Evolutionary conservation across 2,888 invertebrate genomes (phyloP).

Genomic region (Pterostichus niger): DNA sequence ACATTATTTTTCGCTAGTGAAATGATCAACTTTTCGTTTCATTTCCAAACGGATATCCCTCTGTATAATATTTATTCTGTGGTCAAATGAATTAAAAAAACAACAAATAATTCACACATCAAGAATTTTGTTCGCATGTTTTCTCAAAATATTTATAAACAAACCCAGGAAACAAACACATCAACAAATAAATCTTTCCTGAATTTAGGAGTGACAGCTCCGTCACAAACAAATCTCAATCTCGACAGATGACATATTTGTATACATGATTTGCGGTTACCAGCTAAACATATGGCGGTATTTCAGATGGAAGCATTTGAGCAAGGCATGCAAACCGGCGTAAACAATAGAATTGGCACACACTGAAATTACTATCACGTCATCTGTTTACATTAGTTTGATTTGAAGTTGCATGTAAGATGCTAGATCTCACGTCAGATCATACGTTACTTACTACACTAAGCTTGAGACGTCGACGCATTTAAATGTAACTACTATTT

Average conservation of each 20-base stretch:
- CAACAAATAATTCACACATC: not conserved
- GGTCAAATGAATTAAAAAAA: too few species aligned
- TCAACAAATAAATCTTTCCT: slow-evolving; percentile 14
- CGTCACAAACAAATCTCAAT: slow-evolving; percentile 15
- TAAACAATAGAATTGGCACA: slow-evolving; percentile 51
- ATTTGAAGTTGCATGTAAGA: slow-evolving; percentile 47
- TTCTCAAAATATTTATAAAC: not conserved
- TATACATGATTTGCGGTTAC: slow-evolving; percentile 43
- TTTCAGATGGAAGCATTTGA: slow-evolving; percentile 16
- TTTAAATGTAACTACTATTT: slow-evolving; percentile 42
- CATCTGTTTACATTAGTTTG: slow-evolving; percentile 46
- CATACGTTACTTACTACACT: not conserved
- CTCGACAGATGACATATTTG: slow-evolving; percentile 41
- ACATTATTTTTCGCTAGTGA: too few species aligned
- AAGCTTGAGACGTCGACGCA: not conserved
- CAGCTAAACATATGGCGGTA: slow-evolving; percentile 35
- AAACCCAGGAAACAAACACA: not conserved
- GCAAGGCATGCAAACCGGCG: slow-evolving; percentile 22
- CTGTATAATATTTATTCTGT: not conserved
- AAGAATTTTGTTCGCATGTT: not conserved
- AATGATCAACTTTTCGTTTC: too few species aligned
- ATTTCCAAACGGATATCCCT: too few species aligned
- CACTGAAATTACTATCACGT: slow-evolving; percentile 45
- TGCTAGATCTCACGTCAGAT: slow-evolving; percentile 45
- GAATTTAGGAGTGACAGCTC: slow-evolving; percentile 20